A percentile compares a stretch with the other conserved stretches of the same genome.
phyloP scores from a whole-genome alignment of 2,113 vertebrate genomes.

The Oreocharis arfaki region DNA sequence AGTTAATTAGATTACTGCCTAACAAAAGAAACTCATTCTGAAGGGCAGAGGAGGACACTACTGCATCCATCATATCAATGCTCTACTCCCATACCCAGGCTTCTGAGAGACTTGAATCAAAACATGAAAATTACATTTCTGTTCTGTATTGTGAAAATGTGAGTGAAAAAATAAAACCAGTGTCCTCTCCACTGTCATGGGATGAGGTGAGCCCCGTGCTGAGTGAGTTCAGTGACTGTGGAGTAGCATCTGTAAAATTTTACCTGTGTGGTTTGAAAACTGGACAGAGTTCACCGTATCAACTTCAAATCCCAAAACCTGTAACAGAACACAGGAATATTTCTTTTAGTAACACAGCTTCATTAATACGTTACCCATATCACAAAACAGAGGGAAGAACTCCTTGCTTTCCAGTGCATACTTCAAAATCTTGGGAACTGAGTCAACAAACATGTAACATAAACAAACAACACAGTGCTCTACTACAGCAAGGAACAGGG shows the following conservation, averaged over 20 bases:
- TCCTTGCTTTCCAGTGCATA: neutral
- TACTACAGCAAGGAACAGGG: neutral
- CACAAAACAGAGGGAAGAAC: neutral
- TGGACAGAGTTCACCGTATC: slow-evolving; percentile 97
- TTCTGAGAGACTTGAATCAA: neutral
- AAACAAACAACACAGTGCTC: neutral
- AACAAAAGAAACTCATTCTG: neutral
- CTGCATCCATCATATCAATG: neutral
- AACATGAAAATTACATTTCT: neutral
- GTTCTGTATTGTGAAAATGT: neutral
- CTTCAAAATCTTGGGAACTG: neutral
- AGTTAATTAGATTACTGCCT: neutral
- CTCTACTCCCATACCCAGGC: neutral
- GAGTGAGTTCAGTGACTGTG: neutral
- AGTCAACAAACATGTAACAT: neutral
- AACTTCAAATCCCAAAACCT: slow-evolving; percentile 97
- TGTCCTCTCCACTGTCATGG: neutral
- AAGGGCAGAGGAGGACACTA: neutral
- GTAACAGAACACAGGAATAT: slow-evolving; percentile 42
- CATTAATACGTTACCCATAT: neutral
- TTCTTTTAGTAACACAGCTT: neutral
- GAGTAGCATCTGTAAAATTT: neutral
- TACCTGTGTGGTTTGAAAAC: slow-evolving; percentile 99
- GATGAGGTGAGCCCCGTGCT: neutral
- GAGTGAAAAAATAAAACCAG: neutral